A percentile compares a stretch with the other conserved stretches of the same genome.
Evolutionary conservation across 2,888 invertebrate genomes (phyloP).

Genomic region (Adela reaumurella): DNA sequence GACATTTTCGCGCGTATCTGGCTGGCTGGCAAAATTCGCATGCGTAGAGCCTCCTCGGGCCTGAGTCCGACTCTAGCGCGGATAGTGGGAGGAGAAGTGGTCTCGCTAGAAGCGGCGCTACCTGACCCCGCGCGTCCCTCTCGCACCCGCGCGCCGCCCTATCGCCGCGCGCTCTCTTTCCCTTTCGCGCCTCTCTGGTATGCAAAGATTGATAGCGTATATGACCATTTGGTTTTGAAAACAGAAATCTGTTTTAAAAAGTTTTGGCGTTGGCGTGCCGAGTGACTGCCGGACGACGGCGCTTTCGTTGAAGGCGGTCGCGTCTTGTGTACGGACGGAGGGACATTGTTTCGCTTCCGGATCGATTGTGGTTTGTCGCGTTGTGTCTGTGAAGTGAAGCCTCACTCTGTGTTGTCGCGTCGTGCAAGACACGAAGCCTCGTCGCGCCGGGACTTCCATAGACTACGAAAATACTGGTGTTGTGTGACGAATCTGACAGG

Average conservation of each 20-base stretch:
- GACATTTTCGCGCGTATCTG: neutral
- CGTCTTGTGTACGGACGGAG: too few relatives aligned
- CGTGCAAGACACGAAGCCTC: too few relatives aligned
- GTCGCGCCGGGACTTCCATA: too few relatives aligned
- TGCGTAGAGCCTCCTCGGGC: neutral
- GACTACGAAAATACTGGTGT: too few relatives aligned
- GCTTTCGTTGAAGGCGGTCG: neutral
- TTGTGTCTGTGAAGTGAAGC: neutral
- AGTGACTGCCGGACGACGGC: neutral
- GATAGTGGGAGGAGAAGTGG: slow-evolving; percentile 56
- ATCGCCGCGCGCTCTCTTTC: slow-evolving; percentile 24
- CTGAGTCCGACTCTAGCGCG: slow-evolving; percentile 25
- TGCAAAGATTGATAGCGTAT: slow-evolving; percentile 58
- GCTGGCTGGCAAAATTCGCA: neutral
- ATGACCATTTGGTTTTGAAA: slow-evolving; percentile 55
- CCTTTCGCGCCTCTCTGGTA: slow-evolving; percentile 51
- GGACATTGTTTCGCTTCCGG: too few relatives aligned
- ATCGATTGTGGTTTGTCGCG: too few relatives aligned
- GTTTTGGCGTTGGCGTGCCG: slow-evolving; percentile 41
- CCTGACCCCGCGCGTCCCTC: slow-evolving; percentile 42
- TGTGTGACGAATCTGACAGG: too few relatives aligned
- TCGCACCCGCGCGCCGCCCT: slow-evolving; percentile 25
- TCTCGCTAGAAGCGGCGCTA: slow-evolving; percentile 21
- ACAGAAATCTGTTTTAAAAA: slow-evolving; percentile 51
- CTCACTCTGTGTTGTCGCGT: too few relatives aligned